Evolutionary conservation across 2,113 vertebrate genomes (phyloP).

Genomic region (Gymnobelideus leadbeateri): DNA sequence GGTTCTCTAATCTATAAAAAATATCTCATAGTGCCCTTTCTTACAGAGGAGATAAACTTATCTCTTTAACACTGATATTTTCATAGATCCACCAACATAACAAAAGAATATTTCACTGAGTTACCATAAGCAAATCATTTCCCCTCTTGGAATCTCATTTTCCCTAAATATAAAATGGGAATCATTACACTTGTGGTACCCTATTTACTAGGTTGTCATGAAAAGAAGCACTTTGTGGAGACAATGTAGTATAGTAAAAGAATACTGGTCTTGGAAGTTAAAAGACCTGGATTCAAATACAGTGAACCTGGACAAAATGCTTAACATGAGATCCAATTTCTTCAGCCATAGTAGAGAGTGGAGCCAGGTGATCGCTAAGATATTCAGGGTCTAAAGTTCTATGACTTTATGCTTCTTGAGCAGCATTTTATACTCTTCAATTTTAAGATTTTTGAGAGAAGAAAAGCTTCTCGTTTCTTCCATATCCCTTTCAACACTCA

Average conservation of each 20-base stretch:
- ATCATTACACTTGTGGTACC: neutral
- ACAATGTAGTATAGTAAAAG: neutral
- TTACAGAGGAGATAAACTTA: neutral
- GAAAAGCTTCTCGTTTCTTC: neutral
- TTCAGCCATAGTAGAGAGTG: neutral
- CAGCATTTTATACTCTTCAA: neutral
- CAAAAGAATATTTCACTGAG: neutral
- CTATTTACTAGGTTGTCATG: neutral
- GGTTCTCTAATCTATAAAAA: neutral
- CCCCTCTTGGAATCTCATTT: neutral
- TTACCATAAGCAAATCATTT: neutral
- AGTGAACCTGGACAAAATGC: neutral
- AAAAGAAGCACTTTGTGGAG: neutral
- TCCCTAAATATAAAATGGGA: neutral
- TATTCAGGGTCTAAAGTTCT: neutral
- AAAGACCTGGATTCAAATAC: neutral
- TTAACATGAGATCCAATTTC: conserved; percentile 48
- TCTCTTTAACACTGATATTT: neutral
- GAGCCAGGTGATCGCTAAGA: neutral
- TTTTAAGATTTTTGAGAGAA: neutral
- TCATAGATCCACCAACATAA: neutral
- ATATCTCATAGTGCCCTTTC: neutral
- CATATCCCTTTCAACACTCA: neutral
- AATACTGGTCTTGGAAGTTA: neutral
- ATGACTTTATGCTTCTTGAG: neutral